phyloP scores from a whole-genome alignment of 2,113 vertebrate species.

The Pyrgilauda ruficollis region DNA sequence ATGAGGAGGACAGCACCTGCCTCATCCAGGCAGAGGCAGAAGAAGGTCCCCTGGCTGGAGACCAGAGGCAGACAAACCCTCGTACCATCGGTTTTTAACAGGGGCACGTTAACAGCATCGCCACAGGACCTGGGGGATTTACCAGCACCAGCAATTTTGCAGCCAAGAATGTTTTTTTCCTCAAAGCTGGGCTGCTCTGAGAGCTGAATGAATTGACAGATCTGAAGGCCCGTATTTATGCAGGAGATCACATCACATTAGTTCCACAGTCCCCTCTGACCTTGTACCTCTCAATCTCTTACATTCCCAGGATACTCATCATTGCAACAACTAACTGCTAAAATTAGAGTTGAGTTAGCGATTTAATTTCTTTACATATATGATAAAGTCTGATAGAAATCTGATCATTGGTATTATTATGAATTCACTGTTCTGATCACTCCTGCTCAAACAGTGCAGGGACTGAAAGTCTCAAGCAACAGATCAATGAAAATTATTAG shows the following conservation, averaged over 20 bases:
- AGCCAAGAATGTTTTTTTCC: neutral
- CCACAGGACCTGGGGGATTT: neutral
- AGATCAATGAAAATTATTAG: conserved; percentile 60
- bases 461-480: conserved; percentile 20
- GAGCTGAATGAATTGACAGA: neutral
- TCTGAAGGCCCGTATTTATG: neutral
- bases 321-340: neutral
- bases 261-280: neutral
- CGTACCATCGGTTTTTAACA: accelerated
- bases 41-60: neutral
- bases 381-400: neutral
- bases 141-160: neutral
- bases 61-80: neutral
- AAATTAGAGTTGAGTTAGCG: conserved; percentile 18
- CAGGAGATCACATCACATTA: conserved; percentile 16
- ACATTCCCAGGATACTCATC: neutral
- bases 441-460: neutral
- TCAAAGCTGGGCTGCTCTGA: neutral
- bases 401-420: neutral
- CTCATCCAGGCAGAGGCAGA: neutral
- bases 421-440: neutral
- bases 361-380: neutral
- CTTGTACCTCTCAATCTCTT: neutral
- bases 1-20: neutral
- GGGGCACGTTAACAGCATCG: neutral